These are phyloP conservation scores for Acanthosepion esculentum DNA, from an alignment of 2,888 invertebrate genomes.

Conservation along the genomic window DNA sequence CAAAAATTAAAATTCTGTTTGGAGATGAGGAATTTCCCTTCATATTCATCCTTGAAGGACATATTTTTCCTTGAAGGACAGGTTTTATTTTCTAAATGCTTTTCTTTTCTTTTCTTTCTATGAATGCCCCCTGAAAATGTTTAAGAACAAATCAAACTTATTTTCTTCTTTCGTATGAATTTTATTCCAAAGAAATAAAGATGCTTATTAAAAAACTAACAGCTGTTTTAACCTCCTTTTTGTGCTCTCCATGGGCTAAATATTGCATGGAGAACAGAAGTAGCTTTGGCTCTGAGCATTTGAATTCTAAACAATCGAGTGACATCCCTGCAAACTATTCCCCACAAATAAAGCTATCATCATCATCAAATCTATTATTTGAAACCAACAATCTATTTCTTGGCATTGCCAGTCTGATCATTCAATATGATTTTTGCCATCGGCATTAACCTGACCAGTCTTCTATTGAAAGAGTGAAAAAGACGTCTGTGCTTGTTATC, in stretches of 20 bases:
- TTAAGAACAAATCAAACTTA: no score
- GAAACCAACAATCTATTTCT: background rate
- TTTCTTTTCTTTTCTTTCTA: no score
- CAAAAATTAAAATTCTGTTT: no score
- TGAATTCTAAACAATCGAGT: background rate
- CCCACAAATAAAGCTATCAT: background rate
- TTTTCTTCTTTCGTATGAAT: background rate
- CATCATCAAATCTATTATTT: background rate
- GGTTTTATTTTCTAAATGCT: no score
- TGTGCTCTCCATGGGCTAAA: background rate
- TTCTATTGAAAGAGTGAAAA: background rate
- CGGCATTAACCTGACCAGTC: background rate
- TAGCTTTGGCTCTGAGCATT: background rate
- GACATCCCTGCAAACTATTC: background rate
- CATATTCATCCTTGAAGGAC: no score
- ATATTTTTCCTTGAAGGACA: no score
- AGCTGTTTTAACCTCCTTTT: background rate
- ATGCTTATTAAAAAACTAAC: background rate
- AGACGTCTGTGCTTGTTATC: background rate
- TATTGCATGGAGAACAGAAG: background rate
- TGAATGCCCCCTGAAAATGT: no score
- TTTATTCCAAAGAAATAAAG: background rate
- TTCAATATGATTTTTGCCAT: background rate
- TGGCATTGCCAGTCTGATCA: background rate
- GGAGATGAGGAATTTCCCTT: no score